Conservation (phyloP, 2,797 vertebrate genomes). For the Paedocypris micromegethes region DNA sequence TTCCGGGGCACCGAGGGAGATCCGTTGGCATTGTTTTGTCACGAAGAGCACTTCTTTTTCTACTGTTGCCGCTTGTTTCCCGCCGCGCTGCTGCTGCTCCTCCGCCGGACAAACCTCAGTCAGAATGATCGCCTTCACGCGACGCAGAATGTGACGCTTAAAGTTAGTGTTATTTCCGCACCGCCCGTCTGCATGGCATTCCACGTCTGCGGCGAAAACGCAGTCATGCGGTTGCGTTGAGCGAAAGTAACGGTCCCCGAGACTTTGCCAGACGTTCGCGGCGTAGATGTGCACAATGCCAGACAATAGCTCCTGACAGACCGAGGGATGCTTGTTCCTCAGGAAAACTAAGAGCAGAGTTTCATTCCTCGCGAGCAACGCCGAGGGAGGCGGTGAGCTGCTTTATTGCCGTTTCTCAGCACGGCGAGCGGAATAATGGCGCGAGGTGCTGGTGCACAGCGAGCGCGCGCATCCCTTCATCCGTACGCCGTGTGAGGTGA, state of each 20-base stretch:
- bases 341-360: constrained; percentile 43
- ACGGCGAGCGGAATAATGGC: constrained; percentile 70
- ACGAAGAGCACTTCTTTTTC: neutral
- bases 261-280: neutral
- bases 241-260: constrained; percentile 7
- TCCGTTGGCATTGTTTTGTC: neutral
- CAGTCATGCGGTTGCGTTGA: neutral
- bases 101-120: constrained; percentile 9
- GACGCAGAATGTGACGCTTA: constrained; percentile 4
- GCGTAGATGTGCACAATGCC: constrained; percentile 1
- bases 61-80: constrained; percentile 24
- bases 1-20: constrained; percentile 7
- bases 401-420: constrained; percentile 46
- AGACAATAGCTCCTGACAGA: constrained; percentile 33
- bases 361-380: constrained; percentile 17
- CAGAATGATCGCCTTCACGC: constrained; percentile 8
- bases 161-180: constrained; percentile 23
- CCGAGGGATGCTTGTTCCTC: constrained; percentile 38
- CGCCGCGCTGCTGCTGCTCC: neutral
- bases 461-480: constrained; percentile 56
- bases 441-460: constrained; percentile 67
- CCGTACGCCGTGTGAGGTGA: constrained; percentile 52
- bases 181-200: neutral
- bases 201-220: neutral
- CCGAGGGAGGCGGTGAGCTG: neutral